Conservation (phyloP, 2,888 invertebrate species). For the Acanthosepion lycidas region DNA sequence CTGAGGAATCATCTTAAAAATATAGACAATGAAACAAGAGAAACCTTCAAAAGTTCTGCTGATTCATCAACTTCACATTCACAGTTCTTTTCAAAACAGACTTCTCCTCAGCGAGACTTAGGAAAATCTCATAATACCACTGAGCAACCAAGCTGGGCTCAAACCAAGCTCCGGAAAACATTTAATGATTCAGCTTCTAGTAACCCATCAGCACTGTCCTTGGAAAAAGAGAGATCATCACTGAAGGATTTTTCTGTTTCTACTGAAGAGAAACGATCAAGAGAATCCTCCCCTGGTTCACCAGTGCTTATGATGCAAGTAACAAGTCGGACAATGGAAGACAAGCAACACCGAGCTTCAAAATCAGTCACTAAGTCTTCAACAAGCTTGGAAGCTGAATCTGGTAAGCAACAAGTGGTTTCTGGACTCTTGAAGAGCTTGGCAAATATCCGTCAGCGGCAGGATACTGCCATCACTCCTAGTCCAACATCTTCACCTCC, state of each 20-base stretch:
- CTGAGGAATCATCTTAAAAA: constrained; percentile 14
- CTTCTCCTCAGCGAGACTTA: neutral
- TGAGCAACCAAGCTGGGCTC: neutral
- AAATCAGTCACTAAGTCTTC: constrained; percentile 49
- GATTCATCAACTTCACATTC: neutral
- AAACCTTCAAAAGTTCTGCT: neutral
- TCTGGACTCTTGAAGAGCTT: constrained; percentile 63
- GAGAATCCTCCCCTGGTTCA: neutral
- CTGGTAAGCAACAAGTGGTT: constrained; percentile 55
- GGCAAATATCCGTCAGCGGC: constrained; percentile 58
- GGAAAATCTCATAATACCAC: neutral
- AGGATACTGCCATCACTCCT: neutral
- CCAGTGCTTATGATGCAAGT: neutral
- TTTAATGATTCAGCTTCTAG: neutral
- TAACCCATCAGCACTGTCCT: neutral
- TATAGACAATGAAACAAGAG: neutral
- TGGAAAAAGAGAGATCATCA: neutral
- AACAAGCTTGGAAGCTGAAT: neutral
- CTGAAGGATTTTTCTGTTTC: neutral
- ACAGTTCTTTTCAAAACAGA: neutral
- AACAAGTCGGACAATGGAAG: constrained; percentile 43
- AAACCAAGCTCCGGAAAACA: neutral
- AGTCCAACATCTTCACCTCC: neutral
- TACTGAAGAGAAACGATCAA: neutral
- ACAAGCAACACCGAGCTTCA: constrained; percentile 51